These are phyloP conservation scores for Sarotherodon lohbergeri DNA, from an alignment of 2,113 vertebrate genomes.

Conservation along the genomic window DNA sequence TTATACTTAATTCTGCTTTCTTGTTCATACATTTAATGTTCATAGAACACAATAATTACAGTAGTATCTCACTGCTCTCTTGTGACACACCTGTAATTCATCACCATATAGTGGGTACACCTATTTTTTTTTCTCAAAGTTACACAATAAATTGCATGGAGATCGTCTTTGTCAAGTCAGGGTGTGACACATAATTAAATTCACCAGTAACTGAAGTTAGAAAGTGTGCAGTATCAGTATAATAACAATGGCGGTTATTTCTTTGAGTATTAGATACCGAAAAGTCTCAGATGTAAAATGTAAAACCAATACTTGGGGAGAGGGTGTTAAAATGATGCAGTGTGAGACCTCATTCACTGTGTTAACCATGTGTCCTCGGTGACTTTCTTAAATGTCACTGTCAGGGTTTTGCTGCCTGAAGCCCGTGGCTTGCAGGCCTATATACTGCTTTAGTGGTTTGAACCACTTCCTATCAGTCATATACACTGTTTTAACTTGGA, in stretches of 20 bases:
- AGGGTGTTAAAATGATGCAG: background rate
- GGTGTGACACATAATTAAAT: background rate
- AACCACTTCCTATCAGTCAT: constrained; percentile 50
- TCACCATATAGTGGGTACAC: background rate
- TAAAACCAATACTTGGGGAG: background rate
- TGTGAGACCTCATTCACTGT: background rate
- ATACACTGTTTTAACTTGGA: background rate
- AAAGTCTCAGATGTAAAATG: background rate
- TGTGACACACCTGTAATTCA: background rate
- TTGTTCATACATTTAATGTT: background rate
- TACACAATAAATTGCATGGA: background rate
- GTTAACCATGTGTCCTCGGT: background rate
- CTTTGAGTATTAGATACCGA: background rate
- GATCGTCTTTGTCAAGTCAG: background rate
- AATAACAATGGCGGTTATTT: background rate
- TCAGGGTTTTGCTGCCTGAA: background rate
- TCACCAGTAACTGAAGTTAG: background rate
- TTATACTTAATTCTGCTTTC: background rate
- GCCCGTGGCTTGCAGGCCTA: background rate
- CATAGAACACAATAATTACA: background rate
- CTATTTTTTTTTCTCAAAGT: rapidly evolving
- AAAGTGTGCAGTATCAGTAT: background rate
- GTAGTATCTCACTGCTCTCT: background rate
- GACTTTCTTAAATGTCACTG: constrained; percentile 12
- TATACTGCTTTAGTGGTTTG: background rate